Conservation (phyloP, 2,888 invertebrate genomes). For the Platycnemis pennipes region DNA sequence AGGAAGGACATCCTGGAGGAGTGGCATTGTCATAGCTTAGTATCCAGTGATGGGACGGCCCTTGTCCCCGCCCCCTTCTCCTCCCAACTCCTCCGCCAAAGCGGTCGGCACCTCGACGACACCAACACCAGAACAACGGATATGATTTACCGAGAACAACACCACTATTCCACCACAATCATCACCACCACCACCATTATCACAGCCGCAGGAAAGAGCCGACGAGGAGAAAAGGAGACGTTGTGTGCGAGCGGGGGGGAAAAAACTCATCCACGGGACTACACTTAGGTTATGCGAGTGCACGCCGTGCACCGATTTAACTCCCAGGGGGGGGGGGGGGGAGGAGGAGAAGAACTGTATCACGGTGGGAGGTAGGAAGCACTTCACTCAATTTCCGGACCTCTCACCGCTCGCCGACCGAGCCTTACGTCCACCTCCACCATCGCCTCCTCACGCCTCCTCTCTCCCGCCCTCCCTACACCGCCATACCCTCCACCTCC, state of each 20-base stretch:
- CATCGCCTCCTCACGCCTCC: not conserved
- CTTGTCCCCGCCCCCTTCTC: slow-evolving; percentile 19
- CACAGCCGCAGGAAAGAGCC: not conserved
- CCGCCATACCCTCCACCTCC: not conserved
- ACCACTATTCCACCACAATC: not conserved
- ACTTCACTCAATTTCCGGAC: not conserved
- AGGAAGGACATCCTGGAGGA: slow-evolving; percentile 60
- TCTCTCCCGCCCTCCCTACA: not conserved
- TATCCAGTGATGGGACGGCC: slow-evolving; percentile 47
- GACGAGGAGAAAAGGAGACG: not conserved
- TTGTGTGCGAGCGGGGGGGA: not conserved
- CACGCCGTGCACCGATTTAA: not conserved
- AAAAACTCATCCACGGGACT: not conserved
- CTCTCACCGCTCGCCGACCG: not conserved
- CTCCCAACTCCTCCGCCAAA: not conserved
- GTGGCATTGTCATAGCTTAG: slow-evolving; percentile 49
- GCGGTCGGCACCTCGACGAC: not conserved
- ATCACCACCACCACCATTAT: not conserved
- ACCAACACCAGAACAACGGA: not conserved
- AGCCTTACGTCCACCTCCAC: not conserved
- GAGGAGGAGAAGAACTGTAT: not conserved
- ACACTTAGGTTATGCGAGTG: not conserved
- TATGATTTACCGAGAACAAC: not conserved
- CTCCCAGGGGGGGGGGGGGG: not conserved
- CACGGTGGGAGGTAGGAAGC: not conserved